phyloP scores from a whole-genome alignment of 2,888 invertebrate genomes.

The Orgyia antiqua region DNA sequence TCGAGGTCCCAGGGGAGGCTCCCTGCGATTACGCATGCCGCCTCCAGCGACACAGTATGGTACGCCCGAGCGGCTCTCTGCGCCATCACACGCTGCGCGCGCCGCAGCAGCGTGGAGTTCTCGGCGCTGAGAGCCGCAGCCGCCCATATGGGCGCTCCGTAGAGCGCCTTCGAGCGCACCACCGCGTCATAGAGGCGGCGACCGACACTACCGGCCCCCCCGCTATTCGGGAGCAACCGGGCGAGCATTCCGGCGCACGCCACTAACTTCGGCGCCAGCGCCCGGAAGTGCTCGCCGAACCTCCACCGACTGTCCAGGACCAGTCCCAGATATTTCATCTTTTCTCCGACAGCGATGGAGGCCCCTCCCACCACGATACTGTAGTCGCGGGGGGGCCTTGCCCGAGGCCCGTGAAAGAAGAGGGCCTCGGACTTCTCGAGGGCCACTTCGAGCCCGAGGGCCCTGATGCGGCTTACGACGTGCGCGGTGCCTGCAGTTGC shows the following conservation, averaged over 20 bases:
- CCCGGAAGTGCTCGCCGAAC: conserved; percentile 5
- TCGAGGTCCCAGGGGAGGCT: conserved; percentile 12
- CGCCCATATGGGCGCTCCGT: not conserved
- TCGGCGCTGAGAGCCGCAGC: not conserved
- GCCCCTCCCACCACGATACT: not conserved
- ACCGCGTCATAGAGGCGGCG: not conserved
- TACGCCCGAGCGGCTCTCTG: conserved; percentile 8
- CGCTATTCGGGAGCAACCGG: not conserved
- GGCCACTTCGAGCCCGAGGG: not conserved
- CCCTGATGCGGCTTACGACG: not conserved
- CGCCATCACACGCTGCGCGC: conserved; percentile 4
- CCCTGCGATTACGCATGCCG: conserved; percentile 10
- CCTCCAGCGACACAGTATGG: conserved; percentile 9
- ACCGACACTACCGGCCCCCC: not conserved
- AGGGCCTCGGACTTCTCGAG: not conserved
- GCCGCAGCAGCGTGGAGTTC: not conserved
- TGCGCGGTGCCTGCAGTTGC: too few species aligned
- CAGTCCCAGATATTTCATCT: conserved; percentile 6
- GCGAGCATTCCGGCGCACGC: not conserved
- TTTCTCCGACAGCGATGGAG: not conserved
- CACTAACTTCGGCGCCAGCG: too few species aligned
- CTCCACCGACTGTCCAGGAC: conserved; percentile 7
- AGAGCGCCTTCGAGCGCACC: not conserved
- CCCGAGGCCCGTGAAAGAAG: not conserved
- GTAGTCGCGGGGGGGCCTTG: not conserved